phyloP scores from a whole-genome alignment of 2,113 vertebrate genomes.

The Psilopsiagon aurifrons region DNA sequence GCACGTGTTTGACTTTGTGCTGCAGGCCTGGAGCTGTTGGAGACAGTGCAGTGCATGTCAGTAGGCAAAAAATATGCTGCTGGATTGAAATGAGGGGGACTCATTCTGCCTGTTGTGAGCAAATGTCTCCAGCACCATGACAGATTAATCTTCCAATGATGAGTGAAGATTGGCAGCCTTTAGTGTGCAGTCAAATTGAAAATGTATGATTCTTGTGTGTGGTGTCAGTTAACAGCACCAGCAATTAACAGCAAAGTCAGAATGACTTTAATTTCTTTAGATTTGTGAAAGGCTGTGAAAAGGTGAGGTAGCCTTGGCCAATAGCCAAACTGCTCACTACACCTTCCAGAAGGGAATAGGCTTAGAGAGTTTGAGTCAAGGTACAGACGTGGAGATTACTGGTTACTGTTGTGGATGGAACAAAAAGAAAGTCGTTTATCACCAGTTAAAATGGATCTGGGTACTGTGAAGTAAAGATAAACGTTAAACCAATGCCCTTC shows the following conservation, averaged over 20 bases:
- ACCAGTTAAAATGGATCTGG: neutral
- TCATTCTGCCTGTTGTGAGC: neutral
- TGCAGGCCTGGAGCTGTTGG: neutral
- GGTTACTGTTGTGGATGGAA: neutral
- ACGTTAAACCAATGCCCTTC: neutral
- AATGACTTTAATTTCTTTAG: neutral
- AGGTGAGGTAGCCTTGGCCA: neutral
- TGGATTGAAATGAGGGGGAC: neutral
- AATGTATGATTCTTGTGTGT: neutral
- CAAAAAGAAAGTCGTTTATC: neutral
- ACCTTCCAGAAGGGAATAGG: neutral
- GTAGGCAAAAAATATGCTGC: neutral
- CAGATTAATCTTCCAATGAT: neutral
- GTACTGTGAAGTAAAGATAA: neutral
- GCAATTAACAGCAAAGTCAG: neutral
- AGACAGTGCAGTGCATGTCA: fast-evolving
- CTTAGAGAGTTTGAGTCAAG: neutral
- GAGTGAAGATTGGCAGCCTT: neutral
- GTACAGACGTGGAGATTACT: neutral
- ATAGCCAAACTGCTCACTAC: neutral
- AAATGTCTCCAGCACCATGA: neutral
- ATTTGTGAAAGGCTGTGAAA: neutral
- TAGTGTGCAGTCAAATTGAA: neutral
- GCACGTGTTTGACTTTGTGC: neutral
- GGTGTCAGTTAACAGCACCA: neutral